Evolutionary conservation across 2,797 vertebrate genomes (phyloP).

Genomic region (Enteromius thamalakanensis): DNA sequence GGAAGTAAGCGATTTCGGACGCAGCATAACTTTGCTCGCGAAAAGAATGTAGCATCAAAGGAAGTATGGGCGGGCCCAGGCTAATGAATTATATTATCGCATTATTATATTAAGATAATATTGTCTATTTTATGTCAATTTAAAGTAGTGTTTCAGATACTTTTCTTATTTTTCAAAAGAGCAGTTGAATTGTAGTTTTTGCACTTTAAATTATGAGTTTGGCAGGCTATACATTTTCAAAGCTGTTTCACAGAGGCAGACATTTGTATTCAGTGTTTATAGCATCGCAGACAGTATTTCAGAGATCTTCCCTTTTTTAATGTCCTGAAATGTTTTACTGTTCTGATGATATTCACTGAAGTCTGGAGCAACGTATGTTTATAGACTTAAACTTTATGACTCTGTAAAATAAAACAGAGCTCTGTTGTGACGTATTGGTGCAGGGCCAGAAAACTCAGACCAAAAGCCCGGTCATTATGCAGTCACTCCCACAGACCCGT

Average conservation of each 20-base stretch:
- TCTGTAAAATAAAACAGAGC: constrained; percentile 1
- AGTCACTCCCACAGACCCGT: background rate
- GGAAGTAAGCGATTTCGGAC: no score
- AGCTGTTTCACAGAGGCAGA: constrained; percentile 2
- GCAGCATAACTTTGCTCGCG: no score
- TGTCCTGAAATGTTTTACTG: background rate
- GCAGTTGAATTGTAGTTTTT: background rate
- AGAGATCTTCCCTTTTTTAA: background rate
- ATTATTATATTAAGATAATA: background rate
- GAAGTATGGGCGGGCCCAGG: no score
- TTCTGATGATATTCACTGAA: background rate
- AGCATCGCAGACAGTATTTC: constrained; percentile 15
- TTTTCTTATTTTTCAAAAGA: background rate
- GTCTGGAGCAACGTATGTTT: constrained; percentile 4
- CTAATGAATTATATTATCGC: background rate
- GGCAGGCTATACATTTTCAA: background rate
- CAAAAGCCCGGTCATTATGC: background rate
- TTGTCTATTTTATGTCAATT: background rate
- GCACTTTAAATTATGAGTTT: background rate
- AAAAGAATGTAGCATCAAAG: no score
- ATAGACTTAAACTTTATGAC: constrained; percentile 15
- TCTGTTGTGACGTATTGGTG: constrained; percentile 1
- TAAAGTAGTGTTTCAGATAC: background rate
- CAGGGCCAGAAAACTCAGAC: background rate
- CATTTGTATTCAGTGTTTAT: background rate